Conservation (phyloP, 2,797 vertebrate species). For the Carapus acus region DNA sequence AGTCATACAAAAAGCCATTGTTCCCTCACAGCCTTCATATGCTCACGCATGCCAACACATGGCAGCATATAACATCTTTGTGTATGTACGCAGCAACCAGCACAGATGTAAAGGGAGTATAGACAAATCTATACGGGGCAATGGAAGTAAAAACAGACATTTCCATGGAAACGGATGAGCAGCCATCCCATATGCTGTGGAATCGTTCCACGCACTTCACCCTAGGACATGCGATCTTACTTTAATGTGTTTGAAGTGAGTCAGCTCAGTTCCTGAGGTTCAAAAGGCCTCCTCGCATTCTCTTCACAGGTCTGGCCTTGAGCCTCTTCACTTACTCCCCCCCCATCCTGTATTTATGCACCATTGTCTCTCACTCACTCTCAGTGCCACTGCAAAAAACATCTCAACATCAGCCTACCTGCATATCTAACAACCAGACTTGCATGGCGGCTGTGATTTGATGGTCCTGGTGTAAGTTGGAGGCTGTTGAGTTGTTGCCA, state of each 20-base stretch:
- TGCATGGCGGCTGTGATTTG: too few relatives aligned
- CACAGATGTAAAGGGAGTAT: conserved; percentile 51
- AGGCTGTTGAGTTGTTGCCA: too few relatives aligned
- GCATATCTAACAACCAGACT: too few relatives aligned
- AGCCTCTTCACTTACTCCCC: too few relatives aligned
- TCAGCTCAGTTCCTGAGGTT: conserved; percentile 19
- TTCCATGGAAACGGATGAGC: too few relatives aligned
- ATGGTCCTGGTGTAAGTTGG: too few relatives aligned
- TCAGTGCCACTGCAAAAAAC: too few relatives aligned
- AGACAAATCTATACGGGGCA: conserved; percentile 55
- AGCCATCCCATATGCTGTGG: too few relatives aligned
- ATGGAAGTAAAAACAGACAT: conserved; percentile 52
- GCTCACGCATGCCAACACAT: conserved; percentile 33
- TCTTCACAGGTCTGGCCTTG: conserved; percentile 11
- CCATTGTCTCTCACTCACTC: too few relatives aligned
- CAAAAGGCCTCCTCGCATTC: conserved; percentile 32
- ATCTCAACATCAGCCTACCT: too few relatives aligned
- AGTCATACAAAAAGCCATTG: conserved; percentile 41
- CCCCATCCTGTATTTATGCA: too few relatives aligned
- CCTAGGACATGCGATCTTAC: conserved; percentile 38
- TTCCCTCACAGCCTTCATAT: conserved; percentile 47
- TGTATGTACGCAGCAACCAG: conserved; percentile 51
- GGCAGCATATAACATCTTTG: conserved; percentile 44
- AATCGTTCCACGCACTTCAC: conserved; percentile 31
- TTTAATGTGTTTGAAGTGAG: conserved; percentile 33